Conservation (phyloP, 2,888 invertebrate species). For the Abrostola triplasia region DNA sequence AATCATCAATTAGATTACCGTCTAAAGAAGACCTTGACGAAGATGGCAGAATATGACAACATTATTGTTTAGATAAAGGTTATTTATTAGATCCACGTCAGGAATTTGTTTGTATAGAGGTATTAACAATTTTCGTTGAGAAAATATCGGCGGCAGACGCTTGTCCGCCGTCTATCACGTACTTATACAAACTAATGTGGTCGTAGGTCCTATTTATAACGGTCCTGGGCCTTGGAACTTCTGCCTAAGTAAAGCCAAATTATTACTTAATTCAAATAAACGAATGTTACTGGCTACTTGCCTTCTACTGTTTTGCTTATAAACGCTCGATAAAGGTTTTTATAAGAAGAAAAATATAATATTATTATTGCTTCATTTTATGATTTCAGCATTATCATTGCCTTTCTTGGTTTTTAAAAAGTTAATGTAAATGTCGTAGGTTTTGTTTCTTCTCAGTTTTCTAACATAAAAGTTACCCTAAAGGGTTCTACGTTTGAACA, state of each 20-base stretch:
- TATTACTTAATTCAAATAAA: constrained; percentile 60
- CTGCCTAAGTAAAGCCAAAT: constrained; percentile 14
- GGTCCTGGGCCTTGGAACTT: constrained; percentile 42
- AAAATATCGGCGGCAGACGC: too few species aligned
- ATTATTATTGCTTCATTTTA: constrained; percentile 37
- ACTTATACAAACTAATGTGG: constrained; percentile 13
- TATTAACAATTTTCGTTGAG: too few species aligned
- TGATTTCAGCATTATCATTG: constrained; percentile 20
- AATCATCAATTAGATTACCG: too few species aligned
- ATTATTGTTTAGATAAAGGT: too few species aligned
- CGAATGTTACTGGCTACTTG: constrained; percentile 19
- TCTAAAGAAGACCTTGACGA: too few species aligned
- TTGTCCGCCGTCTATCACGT: too few species aligned
- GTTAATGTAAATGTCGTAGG: constrained; percentile 6
- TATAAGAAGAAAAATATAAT: constrained; percentile 38
- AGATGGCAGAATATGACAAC: too few species aligned
- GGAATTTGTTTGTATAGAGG: too few species aligned
- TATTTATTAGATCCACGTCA: too few species aligned
- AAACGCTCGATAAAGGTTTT: constrained; percentile 18
- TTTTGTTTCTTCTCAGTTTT: too few species aligned
- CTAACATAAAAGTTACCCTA: too few species aligned
- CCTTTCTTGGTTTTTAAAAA: constrained; percentile 43
- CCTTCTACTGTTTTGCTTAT: constrained; percentile 13
- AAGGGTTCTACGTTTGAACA: too few species aligned
- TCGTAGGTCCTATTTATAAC: constrained; percentile 61